Percentiles rank a stretch among this genome's conserved stretches.
phyloP scores from a whole-genome alignment of 2,888 invertebrate species.

The Nipponacmea schrenckii region DNA sequence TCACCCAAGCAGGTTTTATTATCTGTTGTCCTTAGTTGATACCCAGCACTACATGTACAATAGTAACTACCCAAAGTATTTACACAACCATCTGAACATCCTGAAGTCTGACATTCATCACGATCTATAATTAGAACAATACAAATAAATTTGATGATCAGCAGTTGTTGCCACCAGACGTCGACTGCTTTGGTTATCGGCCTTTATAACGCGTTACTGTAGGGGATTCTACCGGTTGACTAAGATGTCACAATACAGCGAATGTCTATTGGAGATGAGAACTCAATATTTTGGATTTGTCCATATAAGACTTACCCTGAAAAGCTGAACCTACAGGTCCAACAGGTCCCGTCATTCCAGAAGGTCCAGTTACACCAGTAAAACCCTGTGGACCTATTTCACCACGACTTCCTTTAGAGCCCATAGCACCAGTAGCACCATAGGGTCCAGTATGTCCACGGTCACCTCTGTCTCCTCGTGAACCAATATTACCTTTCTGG shows the following conservation, averaged over 20 bases:
- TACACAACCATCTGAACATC: conserved; percentile 11
- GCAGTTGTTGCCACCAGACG: background rate
- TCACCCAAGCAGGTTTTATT: conserved; percentile 18
- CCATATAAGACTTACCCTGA: background rate
- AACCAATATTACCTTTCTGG: background rate
- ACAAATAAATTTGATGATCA: background rate
- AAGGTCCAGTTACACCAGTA: conserved; percentile 15
- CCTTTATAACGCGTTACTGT: too few species aligned
- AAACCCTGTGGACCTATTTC: conserved; percentile 13
- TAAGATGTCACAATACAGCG: too few species aligned
- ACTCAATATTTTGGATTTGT: too few species aligned
- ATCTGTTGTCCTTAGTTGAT: conserved; percentile 3
- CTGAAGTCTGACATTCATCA: conserved; percentile 9
- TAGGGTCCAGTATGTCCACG: background rate
- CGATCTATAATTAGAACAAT: background rate
- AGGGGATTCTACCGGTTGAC: too few species aligned
- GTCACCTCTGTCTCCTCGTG: conserved; percentile 8
- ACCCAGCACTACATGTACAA: conserved; percentile 14
- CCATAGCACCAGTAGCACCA: conserved; percentile 12
- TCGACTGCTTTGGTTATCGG: too few species aligned
- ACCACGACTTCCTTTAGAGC: conserved; percentile 17
- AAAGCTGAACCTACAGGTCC: conserved; percentile 9
- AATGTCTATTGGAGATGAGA: too few species aligned
- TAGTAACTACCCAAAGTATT: conserved; percentile 15
- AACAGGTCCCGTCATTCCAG: conserved; percentile 14